phyloP scores from a whole-genome alignment of 1,140 invertebrate genomes.

The Achatina immaculata region DNA sequence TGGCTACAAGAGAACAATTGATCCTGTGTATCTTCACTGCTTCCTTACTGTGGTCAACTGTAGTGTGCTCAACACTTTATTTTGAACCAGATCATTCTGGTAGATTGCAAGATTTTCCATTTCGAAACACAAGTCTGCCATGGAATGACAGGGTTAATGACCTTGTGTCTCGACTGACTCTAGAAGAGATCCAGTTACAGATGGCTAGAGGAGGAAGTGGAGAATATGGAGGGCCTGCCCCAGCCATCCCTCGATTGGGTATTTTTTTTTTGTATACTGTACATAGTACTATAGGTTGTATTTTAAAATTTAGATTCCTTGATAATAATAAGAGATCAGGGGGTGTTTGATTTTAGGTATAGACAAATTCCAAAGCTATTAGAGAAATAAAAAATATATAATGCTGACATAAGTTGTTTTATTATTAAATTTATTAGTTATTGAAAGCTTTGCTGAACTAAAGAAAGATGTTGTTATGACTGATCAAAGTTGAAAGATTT shows the following conservation, averaged over 20 bases:
- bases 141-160: constrained; percentile 67
- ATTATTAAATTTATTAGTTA: too few relatives aligned
- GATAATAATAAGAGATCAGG: too few relatives aligned
- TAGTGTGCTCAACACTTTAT: background rate
- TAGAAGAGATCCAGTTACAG: constrained; percentile 64
- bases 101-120: constrained; percentile 48
- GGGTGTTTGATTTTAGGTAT: too few relatives aligned
- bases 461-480: too few relatives aligned
- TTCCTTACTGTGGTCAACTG: background rate
- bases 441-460: too few relatives aligned
- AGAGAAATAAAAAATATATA: too few relatives aligned
- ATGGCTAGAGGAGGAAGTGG: constrained; percentile 63
- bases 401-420: too few relatives aligned
- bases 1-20: too few relatives aligned
- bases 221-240: constrained; percentile 60
- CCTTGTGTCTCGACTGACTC: constrained; percentile 59
- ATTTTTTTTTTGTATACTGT: constrained; percentile 32
- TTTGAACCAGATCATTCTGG: background rate
- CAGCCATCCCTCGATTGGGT: constrained; percentile 60
- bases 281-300: background rate
- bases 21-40: background rate
- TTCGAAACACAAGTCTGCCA: constrained; percentile 57
- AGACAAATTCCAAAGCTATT: too few relatives aligned
- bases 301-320: background rate
- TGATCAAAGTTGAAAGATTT: too few relatives aligned